A percentile compares a stretch with the other conserved stretches of the same genome.
Evolutionary conservation across 2,797 vertebrate species (phyloP).

Genomic region (Halcyon chelicuti): DNA sequence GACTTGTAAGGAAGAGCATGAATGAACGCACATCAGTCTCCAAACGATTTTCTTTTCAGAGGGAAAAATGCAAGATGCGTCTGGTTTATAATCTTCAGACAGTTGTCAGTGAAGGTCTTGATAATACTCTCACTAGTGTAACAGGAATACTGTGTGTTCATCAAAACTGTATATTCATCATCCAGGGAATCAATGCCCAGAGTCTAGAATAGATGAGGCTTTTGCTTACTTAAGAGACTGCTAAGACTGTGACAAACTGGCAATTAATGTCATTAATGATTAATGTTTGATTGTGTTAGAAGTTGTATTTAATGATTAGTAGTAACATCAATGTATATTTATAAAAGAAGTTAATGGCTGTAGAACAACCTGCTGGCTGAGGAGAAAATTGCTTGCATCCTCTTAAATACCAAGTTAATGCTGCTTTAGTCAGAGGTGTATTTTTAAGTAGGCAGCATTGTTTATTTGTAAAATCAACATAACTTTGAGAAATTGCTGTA

Average conservation of each 20-base stretch:
- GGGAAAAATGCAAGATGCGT: not conserved
- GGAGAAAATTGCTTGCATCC: conserved; percentile 15
- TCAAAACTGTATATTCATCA: not conserved
- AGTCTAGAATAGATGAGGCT: not conserved
- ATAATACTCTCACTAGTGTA: not conserved
- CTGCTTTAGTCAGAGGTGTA: not conserved
- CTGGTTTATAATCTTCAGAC: not conserved
- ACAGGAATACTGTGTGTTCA: not conserved
- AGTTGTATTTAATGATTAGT: conserved; percentile 27
- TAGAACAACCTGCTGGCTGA: not conserved
- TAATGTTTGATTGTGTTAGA: conserved; percentile 28
- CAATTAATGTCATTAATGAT: conserved; percentile 37
- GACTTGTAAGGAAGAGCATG: not conserved
- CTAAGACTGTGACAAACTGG: not conserved
- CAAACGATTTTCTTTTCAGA: not conserved
- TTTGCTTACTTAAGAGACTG: not conserved
- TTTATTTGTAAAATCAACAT: not conserved
- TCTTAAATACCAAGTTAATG: not conserved
- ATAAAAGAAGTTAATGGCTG: not conserved
- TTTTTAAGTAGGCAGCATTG: not conserved
- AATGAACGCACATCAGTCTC: not conserved
- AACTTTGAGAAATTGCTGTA: not conserved
- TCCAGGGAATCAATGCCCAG: not conserved
- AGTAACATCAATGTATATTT: not conserved
- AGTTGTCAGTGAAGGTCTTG: not conserved